These are phyloP conservation scores for Chromobotia macracanthus DNA, from an alignment of 2,797 vertebrate genomes.

Conservation along the genomic window DNA sequence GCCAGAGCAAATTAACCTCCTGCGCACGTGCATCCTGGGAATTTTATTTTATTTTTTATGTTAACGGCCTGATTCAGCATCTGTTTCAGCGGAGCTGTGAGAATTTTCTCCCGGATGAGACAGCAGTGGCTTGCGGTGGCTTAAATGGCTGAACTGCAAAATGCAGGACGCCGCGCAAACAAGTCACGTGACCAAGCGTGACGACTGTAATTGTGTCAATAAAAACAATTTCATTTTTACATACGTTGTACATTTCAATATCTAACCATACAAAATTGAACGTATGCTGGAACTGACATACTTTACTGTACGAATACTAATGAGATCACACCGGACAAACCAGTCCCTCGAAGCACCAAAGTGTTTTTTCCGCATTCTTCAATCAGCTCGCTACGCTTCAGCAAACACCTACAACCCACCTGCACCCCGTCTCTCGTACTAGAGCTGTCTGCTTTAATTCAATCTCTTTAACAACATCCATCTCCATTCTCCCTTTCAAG, in stretches of 20 bases:
- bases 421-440: not conserved
- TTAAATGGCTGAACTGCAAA: conserved; percentile 50
- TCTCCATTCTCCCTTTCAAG: conserved; percentile 34
- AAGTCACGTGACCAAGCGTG: conserved; percentile 26
- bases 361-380: not conserved
- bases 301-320: not conserved
- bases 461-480: conserved; percentile 48
- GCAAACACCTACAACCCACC: conserved; percentile 21
- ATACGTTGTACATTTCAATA: not conserved
- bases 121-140: conserved; percentile 36
- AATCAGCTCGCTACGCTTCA: conserved; percentile 12
- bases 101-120: conserved; percentile 33
- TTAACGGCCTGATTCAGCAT: conserved; percentile 52
- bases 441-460: conserved; percentile 51
- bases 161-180: conserved; percentile 40
- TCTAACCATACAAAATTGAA: too few species aligned
- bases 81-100: conserved; percentile 37
- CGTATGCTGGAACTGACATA: too few species aligned
- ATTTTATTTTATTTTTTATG: conserved; percentile 30
- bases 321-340: not conserved
- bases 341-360: not conserved
- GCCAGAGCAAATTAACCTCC: conserved; percentile 17
- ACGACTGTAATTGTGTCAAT: not conserved
- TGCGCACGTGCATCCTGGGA: conserved; percentile 38
- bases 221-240: too few species aligned